A percentile compares a stretch with the other conserved stretches of the same genome.
phyloP scores from a whole-genome alignment of 2,888 invertebrate genomes.

The Leptopterna dolabrata region DNA sequence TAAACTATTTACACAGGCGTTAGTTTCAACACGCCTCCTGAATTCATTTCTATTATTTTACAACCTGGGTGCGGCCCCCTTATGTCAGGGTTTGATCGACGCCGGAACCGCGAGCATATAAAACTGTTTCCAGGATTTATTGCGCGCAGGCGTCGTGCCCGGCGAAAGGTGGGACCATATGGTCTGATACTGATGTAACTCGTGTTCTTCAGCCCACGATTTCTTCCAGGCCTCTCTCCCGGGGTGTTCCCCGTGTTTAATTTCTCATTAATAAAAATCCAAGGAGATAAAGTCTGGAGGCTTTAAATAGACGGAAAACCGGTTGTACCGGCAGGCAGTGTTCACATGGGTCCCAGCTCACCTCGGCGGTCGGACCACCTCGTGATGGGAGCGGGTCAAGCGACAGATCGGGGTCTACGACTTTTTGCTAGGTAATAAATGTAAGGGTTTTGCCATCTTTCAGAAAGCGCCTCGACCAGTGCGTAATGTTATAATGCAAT shows the following conservation, averaged over 20 bases:
- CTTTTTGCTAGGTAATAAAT: too few species aligned
- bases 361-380: constrained; percentile 4
- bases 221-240: not conserved
- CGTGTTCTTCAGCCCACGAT: not conserved
- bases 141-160: not conserved
- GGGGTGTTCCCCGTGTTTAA: not conserved
- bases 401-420: not conserved
- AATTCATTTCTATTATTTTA: not conserved
- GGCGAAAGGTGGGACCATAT: not conserved
- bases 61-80: not conserved
- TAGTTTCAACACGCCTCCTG: not conserved
- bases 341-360: not conserved
- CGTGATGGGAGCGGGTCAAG: constrained; percentile 13
- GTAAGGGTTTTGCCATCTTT: too few species aligned
- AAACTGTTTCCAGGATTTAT: not conserved
- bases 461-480: too few species aligned
- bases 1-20: too few species aligned
- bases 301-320: not conserved
- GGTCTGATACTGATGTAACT: not conserved
- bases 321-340: not conserved
- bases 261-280: constrained; percentile 2
- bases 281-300: not conserved
- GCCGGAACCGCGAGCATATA: not conserved
- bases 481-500: too few species aligned
- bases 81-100: not conserved